Evolutionary conservation across 2,113 vertebrate genomes (phyloP).

Genomic region (Perca flavescens): DNA sequence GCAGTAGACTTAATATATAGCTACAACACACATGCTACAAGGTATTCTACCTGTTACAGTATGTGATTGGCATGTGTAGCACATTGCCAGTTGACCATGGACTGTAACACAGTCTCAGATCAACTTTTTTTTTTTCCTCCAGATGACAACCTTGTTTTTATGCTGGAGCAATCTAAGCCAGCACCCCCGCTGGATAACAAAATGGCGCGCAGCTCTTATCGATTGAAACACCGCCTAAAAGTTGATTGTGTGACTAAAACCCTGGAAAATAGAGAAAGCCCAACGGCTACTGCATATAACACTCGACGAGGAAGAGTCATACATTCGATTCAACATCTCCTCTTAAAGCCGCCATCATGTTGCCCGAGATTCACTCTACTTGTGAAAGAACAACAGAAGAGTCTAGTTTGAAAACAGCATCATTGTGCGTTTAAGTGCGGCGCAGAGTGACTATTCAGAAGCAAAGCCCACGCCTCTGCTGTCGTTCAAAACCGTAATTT

Average conservation of each 20-base stretch:
- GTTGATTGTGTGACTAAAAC: slow-evolving; percentile 1
- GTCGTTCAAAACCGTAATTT: slow-evolving; percentile 48
- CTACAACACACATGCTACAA: not conserved
- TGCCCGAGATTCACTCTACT: slow-evolving; percentile 51
- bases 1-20: not conserved
- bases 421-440: slow-evolving; percentile 52
- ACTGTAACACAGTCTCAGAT: not conserved
- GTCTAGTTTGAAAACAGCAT: slow-evolving; percentile 41
- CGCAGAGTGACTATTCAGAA: slow-evolving; percentile 60
- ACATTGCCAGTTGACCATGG: not conserved
- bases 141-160: not conserved
- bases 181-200: not conserved
- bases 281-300: not conserved
- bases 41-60: not conserved
- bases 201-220: not conserved
- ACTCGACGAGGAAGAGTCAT: slow-evolving; percentile 3
- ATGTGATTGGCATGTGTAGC: not conserved
- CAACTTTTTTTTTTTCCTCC: not conserved
- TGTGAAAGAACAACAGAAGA: slow-evolving; percentile 31
- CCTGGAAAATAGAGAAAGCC: not conserved
- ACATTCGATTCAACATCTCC: slow-evolving; percentile 33
- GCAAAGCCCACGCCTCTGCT: slow-evolving; percentile 33
- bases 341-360: slow-evolving; percentile 36
- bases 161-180: not conserved
- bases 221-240: not conserved